A percentile compares a stretch with the other conserved stretches of the same genome.
These are phyloP conservation scores for Picus viridis DNA, from an alignment of 2,797 vertebrate species.

Conservation along the genomic window DNA sequence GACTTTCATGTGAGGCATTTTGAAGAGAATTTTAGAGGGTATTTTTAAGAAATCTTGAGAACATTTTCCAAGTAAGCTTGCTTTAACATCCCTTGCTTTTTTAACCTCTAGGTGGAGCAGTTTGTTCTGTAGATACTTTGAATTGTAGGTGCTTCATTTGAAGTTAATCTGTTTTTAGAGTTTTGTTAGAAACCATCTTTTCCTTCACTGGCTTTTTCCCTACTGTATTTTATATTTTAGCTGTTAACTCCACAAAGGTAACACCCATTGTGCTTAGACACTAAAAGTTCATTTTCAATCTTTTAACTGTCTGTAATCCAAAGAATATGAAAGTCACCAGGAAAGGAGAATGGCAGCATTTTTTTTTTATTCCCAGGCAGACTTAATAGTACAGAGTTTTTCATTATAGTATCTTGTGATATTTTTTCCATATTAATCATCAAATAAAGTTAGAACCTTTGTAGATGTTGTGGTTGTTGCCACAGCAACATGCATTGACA, in stretches of 20 bases:
- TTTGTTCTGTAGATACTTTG: slow-evolving; percentile 48
- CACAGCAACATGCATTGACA: slow-evolving; percentile 32
- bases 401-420: background rate
- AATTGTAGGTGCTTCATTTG: background rate
- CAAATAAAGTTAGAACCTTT: background rate
- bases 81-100: background rate
- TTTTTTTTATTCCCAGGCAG: background rate
- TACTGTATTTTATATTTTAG: background rate
- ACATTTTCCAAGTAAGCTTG: background rate
- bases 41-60: background rate
- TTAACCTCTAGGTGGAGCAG: slow-evolving; percentile 77
- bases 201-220: background rate
- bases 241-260: background rate
- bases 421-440: background rate
- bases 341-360: background rate
- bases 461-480: slow-evolving; percentile 29
- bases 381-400: background rate
- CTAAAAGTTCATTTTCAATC: background rate
- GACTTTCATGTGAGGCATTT: background rate
- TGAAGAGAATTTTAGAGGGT: background rate
- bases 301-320: background rate
- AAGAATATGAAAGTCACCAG: background rate
- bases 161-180: slow-evolving; percentile 36
- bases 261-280: background rate
- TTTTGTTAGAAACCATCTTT: slow-evolving; percentile 3